These are phyloP conservation scores for Sympetrum striolatum DNA, from an alignment of 2,888 invertebrate genomes.

Conservation along the genomic window DNA sequence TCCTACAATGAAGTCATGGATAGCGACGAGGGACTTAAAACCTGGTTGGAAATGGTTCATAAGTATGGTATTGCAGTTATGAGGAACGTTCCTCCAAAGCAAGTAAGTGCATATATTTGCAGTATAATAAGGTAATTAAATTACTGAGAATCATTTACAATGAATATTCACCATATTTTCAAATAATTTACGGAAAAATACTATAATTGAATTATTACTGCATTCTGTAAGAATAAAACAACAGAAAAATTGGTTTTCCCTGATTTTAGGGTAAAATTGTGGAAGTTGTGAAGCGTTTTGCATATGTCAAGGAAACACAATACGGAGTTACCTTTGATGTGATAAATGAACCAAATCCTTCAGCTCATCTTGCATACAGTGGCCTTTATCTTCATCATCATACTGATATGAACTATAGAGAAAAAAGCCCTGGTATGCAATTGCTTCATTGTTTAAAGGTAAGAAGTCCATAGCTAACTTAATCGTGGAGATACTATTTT, in stretches of 20 bases:
- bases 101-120: slow-evolving; percentile 45
- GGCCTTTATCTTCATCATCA: slow-evolving; percentile 54
- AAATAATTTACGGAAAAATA: too few relatives aligned
- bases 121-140: not conserved
- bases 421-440: slow-evolving; percentile 56
- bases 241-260: not conserved
- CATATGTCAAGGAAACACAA: slow-evolving; percentile 56
- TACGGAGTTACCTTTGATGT: slow-evolving; percentile 56
- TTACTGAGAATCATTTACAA: not conserved
- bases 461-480: not conserved
- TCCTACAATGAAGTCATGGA: slow-evolving; percentile 55
- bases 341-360: slow-evolving; percentile 54
- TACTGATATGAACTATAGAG: slow-evolving; percentile 56
- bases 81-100: slow-evolving; percentile 53
- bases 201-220: too few relatives aligned
- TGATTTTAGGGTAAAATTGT: slow-evolving; percentile 51
- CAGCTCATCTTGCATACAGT: slow-evolving; percentile 54
- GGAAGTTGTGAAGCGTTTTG: slow-evolving; percentile 54
- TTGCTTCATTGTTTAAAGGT: slow-evolving; percentile 55
- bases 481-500: too few relatives aligned
- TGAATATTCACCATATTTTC: not conserved
- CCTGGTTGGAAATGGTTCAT: slow-evolving; percentile 55
- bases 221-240: not conserved
- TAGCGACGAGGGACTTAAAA: slow-evolving; percentile 52
- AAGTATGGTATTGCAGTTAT: slow-evolving; percentile 55